A percentile compares a stretch with the other conserved stretches of the same genome.
These are phyloP conservation scores for Microcebus griseorufus DNA, from an alignment of 2,113 vertebrate species.

Conservation along the genomic window DNA sequence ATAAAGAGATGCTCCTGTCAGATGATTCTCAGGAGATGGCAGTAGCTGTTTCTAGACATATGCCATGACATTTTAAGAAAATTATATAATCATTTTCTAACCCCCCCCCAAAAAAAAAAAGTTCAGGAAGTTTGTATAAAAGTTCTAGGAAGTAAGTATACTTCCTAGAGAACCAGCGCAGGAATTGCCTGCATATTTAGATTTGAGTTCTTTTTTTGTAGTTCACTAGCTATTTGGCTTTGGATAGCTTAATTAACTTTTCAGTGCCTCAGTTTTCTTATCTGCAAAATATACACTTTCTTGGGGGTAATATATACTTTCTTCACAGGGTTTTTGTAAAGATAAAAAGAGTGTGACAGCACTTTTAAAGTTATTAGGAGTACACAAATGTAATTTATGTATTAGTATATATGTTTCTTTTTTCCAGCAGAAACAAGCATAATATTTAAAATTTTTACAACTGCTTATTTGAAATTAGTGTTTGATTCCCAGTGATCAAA, in stretches of 20 bases:
- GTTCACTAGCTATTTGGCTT: background rate
- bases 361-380: background rate
- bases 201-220: background rate
- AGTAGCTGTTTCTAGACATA: constrained; percentile 38
- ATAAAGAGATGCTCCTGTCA: constrained; percentile 27
- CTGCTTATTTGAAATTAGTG: background rate
- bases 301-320: background rate
- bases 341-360: background rate
- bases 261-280: background rate
- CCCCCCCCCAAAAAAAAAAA: background rate
- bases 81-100: background rate
- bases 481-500: background rate
- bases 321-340: background rate
- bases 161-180: background rate
- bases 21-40: constrained; percentile 13
- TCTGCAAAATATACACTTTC: background rate
- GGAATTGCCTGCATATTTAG: background rate
- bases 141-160: background rate
- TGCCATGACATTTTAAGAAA: constrained; percentile 39
- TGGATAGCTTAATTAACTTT: background rate
- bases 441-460: background rate
- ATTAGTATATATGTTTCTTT: background rate
- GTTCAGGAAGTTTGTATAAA: background rate
- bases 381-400: background rate
- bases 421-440: background rate